Evolutionary conservation across 2,797 vertebrate genomes (phyloP), one percentile per base, ranked within the genome.

Genomic region (Aeoliscus strigatus): DNA sequence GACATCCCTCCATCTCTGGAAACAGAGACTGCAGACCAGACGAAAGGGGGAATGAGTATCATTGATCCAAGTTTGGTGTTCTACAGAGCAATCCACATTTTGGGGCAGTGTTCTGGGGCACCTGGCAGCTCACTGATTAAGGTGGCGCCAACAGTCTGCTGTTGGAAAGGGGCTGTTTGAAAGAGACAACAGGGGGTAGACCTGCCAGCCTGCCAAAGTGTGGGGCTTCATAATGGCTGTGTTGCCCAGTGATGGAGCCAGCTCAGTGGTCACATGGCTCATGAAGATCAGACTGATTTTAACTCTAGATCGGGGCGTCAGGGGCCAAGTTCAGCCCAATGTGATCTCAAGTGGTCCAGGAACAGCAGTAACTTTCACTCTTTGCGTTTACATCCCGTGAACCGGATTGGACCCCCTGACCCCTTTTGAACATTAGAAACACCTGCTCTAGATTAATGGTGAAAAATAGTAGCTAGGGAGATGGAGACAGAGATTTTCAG

Each of bases 201-300:
- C 48, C 26, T 69, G 57, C 80, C 74, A 68, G 65, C 27, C 67
- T 78, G 81, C 80, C 76, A 81, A n/a, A 80, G 59, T 77, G 70
- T 76, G 70, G 72, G 67, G 78, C 73, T 81, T 79, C 55, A 76
- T 80, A 81, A 84, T 69, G 73, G 70, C 58, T 74, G 72, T 65
- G 56, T 56, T 63, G 55, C 51, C 24, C 49, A 69, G 54, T 67
- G 64, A 64, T 39, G 51, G 46, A 69, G 73, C 79, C 81, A 71
- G 63, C 61, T 60, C 60, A 40, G 26, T 50, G 49, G 50, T 75
- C 70, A 78, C 60, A 60, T 64, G 72, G 62, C 70, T 46, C 60
- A 43, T 50, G 52, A 24, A 58, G 45, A 72, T 52, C 57, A 52
- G 54, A 35, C 61, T 35, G n/a, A n/a, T n/a, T n/a, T n/a, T n/a